A percentile compares a stretch with the other conserved stretches of the same genome.
Conservation (phyloP, 2,888 invertebrate species). For the Cyrtodaria siliqua region DNA sequence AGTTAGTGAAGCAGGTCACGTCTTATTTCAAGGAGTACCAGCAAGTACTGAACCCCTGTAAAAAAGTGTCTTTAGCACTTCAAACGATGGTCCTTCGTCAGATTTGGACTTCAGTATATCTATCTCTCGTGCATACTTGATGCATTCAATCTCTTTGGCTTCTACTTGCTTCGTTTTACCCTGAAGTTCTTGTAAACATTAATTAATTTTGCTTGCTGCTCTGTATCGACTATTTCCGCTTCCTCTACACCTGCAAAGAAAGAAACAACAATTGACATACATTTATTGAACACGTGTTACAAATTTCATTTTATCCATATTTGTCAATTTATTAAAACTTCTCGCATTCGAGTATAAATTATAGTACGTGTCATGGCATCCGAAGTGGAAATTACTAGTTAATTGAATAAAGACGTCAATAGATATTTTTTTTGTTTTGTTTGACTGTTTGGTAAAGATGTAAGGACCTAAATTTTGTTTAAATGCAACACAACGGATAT, state of each 20-base stretch:
- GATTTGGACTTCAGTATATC: background rate
- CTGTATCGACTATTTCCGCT: conserved; percentile 19
- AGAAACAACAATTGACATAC: too few species aligned
- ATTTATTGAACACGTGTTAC: too few species aligned
- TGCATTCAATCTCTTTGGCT: conserved; percentile 5
- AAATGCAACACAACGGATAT: too few species aligned
- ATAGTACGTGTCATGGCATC: too few species aligned
- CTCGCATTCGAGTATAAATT: too few species aligned
- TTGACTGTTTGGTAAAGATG: too few species aligned
- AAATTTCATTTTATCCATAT: too few species aligned
- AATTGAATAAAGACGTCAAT: too few species aligned
- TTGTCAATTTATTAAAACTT: too few species aligned
- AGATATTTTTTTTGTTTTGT: too few species aligned
- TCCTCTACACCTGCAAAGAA: conserved; percentile 10
- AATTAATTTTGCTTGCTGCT: conserved; percentile 25
- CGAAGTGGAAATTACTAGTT: too few species aligned
- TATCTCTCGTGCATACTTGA: background rate
- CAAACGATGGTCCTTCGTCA: background rate
- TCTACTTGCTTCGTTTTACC: conserved; percentile 21
- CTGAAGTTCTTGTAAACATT: conserved; percentile 38
- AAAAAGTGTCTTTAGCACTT: conserved; percentile 1
- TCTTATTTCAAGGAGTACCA: background rate
- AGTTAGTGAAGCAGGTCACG: conserved; percentile 2
- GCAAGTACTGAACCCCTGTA: background rate
- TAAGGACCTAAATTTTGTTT: too few species aligned